Percentiles rank a stretch among this genome's conserved stretches.
These are phyloP conservation scores for Acanthosepion lycidas DNA, from an alignment of 2,888 invertebrate genomes.

Conservation along the genomic window DNA sequence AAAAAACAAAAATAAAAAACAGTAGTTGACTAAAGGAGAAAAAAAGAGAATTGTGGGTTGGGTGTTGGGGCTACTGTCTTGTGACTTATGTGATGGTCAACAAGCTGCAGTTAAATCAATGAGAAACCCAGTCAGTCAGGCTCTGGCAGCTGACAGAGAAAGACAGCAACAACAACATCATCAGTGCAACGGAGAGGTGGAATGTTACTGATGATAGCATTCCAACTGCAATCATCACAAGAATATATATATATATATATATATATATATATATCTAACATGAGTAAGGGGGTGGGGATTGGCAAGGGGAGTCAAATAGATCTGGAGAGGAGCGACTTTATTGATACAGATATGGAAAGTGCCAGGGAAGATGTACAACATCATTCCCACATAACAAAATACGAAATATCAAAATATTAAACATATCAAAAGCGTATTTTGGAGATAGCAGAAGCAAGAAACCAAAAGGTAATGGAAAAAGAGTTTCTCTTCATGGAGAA, in stretches of 20 bases:
- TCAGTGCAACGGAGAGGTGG: neutral
- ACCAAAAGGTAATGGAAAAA: neutral
- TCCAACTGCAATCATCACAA: neutral
- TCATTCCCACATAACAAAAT: neutral
- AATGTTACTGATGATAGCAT: neutral
- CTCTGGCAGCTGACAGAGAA: neutral
- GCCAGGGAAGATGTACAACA: constrained; percentile 10
- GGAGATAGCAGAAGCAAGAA: constrained; percentile 3
- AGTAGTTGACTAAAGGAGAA: neutral
- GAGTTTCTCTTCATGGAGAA: neutral
- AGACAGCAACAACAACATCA: neutral
- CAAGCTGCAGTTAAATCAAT: neutral
- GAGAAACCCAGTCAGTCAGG: neutral
- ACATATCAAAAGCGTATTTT: neutral
- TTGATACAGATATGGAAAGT: neutral
- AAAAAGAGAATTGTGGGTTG: neutral
- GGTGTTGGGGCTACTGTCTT: neutral
- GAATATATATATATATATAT: neutral
- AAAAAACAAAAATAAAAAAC: too few relatives aligned
- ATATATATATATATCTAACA: neutral
- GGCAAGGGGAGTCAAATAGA: neutral
- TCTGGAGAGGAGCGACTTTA: neutral
- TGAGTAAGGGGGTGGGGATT: neutral
- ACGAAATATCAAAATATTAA: neutral
- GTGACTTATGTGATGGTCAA: neutral